Evolutionary conservation across 2,113 vertebrate genomes (phyloP), one percentile per base, ranked within the genome.

Genomic region (Hippocampus comes): DNA sequence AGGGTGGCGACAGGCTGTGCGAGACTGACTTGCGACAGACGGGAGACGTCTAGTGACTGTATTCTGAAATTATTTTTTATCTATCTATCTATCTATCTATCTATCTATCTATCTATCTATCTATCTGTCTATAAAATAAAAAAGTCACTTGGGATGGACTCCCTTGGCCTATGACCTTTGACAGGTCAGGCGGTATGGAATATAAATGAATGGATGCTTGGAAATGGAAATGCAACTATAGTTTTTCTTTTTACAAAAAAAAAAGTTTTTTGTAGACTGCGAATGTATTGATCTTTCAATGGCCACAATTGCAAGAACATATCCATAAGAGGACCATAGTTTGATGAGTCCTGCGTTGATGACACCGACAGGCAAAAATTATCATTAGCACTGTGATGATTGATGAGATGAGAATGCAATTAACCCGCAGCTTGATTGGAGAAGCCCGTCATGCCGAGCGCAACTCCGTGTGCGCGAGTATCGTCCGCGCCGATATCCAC

Each of bases 361-460:
- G 41, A 65, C 63, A 46, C 9, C 5, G 63, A 14, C 63, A 25
- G 64, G 23, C 43, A 18, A 71, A 38, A 84, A 79, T 78, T 76
- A 71, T 61, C 30, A 34, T 61, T 61, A 61, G 59, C 30, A 20
- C 17, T 38, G 8, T 5, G 2, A 67, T 82, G 80, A 86, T 78
- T 77, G 80, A 84, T 86, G 75, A 68, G 75, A 82, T 78, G 82
- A 84, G 71, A 78, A 78, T 72, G 71, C 76, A 76, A 79, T 86
- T 85, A 82, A 57, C 74, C 63, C 41, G 17, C 63, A 79, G 72
- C 56, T 42, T 63, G 79, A 81, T 78, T 71, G 71, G 66, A 75
- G 78, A 57, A 71, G 74, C 42, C 73, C 72, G 70, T 79, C 75
- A 73, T 51, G 67, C 68, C 49, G 23, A 81, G 83, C 68, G 70